These are phyloP conservation scores for Epinephelus coioides DNA, from an alignment of 2,797 vertebrate species.

Conservation along the genomic window DNA sequence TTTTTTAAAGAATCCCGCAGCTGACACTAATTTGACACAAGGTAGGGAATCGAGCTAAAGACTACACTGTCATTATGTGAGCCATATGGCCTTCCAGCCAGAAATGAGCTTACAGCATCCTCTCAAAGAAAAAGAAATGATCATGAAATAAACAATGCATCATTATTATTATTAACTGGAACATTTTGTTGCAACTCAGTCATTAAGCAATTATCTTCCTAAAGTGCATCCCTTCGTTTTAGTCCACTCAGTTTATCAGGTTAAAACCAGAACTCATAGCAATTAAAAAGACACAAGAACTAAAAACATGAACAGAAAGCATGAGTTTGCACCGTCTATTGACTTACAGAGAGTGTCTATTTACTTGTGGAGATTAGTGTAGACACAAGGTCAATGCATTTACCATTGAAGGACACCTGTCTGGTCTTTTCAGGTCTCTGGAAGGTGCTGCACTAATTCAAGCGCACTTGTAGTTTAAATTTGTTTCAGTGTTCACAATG, in stretches of 20 bases:
- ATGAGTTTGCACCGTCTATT: conserved; percentile 12
- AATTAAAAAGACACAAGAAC: conserved; percentile 4
- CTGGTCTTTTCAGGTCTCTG: conserved; percentile 2
- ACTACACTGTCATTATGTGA: conserved; percentile 6
- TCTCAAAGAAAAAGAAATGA: background rate
- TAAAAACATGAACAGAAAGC: background rate
- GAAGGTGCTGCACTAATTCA: background rate
- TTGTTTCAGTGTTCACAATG: conserved; percentile 6
- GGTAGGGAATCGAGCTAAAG: conserved; percentile 11
- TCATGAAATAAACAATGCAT: background rate
- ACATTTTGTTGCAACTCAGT: background rate
- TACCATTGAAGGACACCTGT: conserved; percentile 14
- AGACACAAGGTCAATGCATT: conserved; percentile 40
- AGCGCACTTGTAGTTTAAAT: background rate
- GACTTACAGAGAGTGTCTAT: conserved; percentile 36
- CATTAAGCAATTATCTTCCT: background rate
- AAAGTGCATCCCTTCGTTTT: background rate
- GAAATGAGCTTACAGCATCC: conserved; percentile 3
- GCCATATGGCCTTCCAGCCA: background rate
- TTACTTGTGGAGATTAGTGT: conserved; percentile 51
- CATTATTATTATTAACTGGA: background rate
- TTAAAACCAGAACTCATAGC: conserved; percentile 8
- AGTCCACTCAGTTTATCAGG: conserved; percentile 17
- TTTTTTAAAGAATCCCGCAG: conserved; percentile 17
- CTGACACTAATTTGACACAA: conserved; percentile 23